Conservation (phyloP, 1,140 invertebrate genomes). For the Listronotus bonariensis region DNA sequence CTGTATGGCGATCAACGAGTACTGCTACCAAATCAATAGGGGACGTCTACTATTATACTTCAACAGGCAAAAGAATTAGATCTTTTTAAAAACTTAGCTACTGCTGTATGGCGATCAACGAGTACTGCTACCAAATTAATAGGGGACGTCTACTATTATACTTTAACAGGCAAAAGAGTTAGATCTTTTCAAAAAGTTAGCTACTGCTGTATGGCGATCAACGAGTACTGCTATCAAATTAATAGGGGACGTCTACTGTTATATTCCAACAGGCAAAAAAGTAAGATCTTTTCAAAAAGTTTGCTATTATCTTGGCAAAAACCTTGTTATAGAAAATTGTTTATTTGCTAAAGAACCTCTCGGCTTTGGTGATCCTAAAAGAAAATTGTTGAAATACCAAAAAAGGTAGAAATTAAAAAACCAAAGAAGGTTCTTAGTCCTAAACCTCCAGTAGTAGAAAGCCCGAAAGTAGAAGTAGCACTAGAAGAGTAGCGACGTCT, state of each 20-base stretch:
- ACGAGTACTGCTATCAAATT: conserved; percentile 58
- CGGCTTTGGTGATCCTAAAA: conserved; percentile 70
- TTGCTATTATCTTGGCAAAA: conserved; percentile 60
- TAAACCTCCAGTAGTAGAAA: conserved; percentile 10
- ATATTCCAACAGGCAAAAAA: conserved; percentile 73
- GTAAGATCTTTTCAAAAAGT: conserved; percentile 73
- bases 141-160: too few relatives aligned
- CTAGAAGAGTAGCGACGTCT: neutral
- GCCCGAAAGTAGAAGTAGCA: neutral
- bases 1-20: conserved; percentile 66
- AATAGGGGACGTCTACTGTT: conserved; percentile 79
- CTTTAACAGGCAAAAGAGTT: too few relatives aligned
- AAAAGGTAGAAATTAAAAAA: conserved; percentile 22
- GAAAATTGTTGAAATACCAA: conserved; percentile 72
- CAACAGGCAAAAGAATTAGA: conserved; percentile 76
- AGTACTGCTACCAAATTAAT: too few relatives aligned
- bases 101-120: too few relatives aligned
- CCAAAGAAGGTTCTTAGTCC: conserved; percentile 33
- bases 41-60: conserved; percentile 79
- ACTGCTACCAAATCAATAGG: conserved; percentile 61
- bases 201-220: conserved; percentile 71
- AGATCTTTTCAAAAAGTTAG: too few relatives aligned
- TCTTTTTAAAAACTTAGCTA: too few relatives aligned
- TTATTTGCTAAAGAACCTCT: conserved; percentile 76
- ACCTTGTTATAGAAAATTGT: conserved; percentile 75